A percentile compares a stretch with the other conserved stretches of the same genome.
These are phyloP conservation scores for Formica aserva DNA, from an alignment of 2,888 invertebrate species.

Conservation along the genomic window DNA sequence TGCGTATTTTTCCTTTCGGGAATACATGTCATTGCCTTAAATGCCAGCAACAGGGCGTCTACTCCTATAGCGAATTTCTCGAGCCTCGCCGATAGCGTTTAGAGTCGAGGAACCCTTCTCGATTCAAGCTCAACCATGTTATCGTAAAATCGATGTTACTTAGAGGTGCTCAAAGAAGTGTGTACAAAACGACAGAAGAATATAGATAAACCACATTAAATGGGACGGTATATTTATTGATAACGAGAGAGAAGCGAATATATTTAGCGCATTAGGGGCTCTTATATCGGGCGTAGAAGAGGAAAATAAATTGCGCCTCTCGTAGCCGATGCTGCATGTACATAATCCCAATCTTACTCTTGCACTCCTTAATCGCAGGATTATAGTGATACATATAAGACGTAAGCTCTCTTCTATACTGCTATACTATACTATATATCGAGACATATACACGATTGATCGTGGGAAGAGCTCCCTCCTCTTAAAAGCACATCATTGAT, in stretches of 20 bases:
- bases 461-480: constrained; percentile 22
- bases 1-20: constrained; percentile 8
- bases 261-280: constrained; percentile 57
- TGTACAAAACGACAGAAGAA: constrained; percentile 74
- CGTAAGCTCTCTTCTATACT: constrained; percentile 24
- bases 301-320: constrained; percentile 44
- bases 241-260: constrained; percentile 55
- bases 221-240: constrained; percentile 78
- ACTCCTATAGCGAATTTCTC: constrained; percentile 50
- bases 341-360: constrained; percentile 39
- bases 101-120: constrained; percentile 36
- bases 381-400: constrained; percentile 31
- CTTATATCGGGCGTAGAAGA: constrained; percentile 33
- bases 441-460: constrained; percentile 18
- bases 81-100: constrained; percentile 31
- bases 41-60: constrained; percentile 40
- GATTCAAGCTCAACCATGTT: constrained; percentile 74
- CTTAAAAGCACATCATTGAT: not conserved
- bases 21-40: constrained; percentile 44
- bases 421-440: constrained; percentile 18
- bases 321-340: constrained; percentile 43
- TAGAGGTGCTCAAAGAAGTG: constrained; percentile 80
- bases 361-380: constrained; percentile 15
- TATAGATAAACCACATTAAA: constrained; percentile 69
- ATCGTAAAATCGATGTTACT: constrained; percentile 76